Evolutionary conservation across 2,888 invertebrate species (phyloP), one percentile per base, ranked within the genome.

Genomic region (Drosophila longiperda): DNA sequence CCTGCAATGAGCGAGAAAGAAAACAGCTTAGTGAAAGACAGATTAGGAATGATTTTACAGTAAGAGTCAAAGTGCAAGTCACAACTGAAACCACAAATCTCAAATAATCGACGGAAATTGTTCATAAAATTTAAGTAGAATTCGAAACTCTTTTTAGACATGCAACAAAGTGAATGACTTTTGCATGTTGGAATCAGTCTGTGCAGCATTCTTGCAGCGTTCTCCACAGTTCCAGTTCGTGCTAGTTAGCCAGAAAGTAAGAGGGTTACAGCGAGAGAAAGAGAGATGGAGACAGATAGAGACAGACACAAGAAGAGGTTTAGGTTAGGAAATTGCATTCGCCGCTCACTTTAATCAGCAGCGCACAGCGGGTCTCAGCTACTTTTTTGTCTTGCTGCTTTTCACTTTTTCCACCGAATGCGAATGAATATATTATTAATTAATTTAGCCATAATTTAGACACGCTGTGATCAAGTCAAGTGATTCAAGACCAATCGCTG

Each of bases 151-250:
- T 15, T 23, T 6, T 11, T 26, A 45, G 59, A 62, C 63, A 71
- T 58, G 72, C 63, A 63, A 38, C 52, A 36, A 29, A 63, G n/a
- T 48, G 20, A 42, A 29, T 23, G 32, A 61, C 5, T 36, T 34
- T 50, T 36, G 63, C 63, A 38, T 63, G 32, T 48, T 32, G 58
- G 17, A 58, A 20, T 20, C 53, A 20, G 36, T 34, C n/a, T 38
- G 29, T 65, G 33, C 32, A 96, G 17, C 96, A 93, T 96, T 96
- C 96, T 96, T 96, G 96, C 92, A 96, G 93, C 87, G 95, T 95
- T 94, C 96, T 95, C 96, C 96, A 96, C 93, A 96, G 95, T 94
- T 96, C 95, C 94, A 96, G 94, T 95, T 96, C 92, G 67, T 90
- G 88, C 91, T 90, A 71, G 23, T 66, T 42, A 53, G 49, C 17